These are phyloP conservation scores for Andrena flavipes DNA, from an alignment of 2,888 invertebrate species.

Conservation along the genomic window DNA sequence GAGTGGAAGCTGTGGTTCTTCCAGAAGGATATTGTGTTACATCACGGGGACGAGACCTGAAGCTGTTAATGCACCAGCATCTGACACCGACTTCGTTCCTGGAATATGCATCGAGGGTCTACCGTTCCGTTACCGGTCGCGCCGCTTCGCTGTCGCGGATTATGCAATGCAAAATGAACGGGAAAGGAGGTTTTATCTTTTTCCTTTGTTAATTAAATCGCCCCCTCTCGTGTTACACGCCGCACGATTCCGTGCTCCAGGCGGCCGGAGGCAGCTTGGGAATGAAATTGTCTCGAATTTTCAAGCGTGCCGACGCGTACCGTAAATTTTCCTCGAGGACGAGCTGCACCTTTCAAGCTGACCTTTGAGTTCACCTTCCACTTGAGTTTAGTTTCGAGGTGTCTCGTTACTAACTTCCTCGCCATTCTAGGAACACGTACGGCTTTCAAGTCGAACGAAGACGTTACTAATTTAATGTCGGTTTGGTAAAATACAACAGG, in stretches of 20 bases:
- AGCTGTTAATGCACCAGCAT: conserved; percentile 68
- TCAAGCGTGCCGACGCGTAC: background rate
- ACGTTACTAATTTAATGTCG: background rate
- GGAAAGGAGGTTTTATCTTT: conserved; percentile 46
- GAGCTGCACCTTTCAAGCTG: conserved; percentile 1
- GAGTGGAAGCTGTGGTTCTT: conserved; percentile 44
- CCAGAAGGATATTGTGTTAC: conserved; percentile 63
- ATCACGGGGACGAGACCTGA: conserved; percentile 53
- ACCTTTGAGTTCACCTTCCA: conserved; percentile 19
- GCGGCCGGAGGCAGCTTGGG: background rate
- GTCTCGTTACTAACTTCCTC: conserved; percentile 18
- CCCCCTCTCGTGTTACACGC: conserved; percentile 27
- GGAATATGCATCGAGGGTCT: conserved; percentile 66
- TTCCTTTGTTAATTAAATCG: conserved; percentile 50
- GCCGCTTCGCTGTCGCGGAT: conserved; percentile 45
- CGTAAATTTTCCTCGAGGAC: background rate
- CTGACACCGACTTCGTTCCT: conserved; percentile 64
- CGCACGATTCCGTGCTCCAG: conserved; percentile 1
- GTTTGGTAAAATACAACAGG: too few species aligned
- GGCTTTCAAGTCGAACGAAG: background rate
- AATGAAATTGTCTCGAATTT: conserved; percentile 22
- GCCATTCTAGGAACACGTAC: background rate
- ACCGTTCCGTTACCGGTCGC: conserved; percentile 70
- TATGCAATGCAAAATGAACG: conserved; percentile 60
- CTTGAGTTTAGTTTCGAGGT: conserved; percentile 7